phyloP scores from a whole-genome alignment of 1,140 invertebrate species.

The Eriosoma lanigerum region DNA sequence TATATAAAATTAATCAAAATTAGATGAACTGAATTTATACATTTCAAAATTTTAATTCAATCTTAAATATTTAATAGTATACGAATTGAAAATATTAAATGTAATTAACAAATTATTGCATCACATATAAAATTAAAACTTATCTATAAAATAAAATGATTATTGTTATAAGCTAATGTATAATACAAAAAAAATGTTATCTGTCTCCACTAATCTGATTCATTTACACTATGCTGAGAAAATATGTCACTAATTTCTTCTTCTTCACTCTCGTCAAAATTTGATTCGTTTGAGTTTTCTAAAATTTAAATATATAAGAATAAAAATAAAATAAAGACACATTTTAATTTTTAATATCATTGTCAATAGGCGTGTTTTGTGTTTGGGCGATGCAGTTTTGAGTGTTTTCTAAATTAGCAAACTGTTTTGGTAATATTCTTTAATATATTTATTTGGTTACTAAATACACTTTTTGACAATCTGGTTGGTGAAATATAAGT shows the following conservation, averaged over 20 bases:
- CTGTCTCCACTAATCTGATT: conserved; percentile 13
- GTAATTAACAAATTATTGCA: not conserved
- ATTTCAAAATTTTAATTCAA: too few species aligned
- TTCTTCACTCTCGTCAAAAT: conserved; percentile 41
- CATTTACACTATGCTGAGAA: conserved; percentile 43
- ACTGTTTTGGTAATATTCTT: too few species aligned
- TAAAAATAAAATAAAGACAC: too few species aligned
- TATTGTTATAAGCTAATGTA: not conserved
- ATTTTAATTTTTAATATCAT: too few species aligned
- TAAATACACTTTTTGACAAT: too few species aligned
- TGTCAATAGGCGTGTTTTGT: too few species aligned
- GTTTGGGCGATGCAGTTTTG: too few species aligned
- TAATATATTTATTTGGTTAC: too few species aligned
- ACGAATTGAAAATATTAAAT: not conserved
- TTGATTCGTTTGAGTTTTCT: conserved; percentile 50
- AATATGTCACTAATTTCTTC: conserved; percentile 49
- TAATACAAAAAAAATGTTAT: not conserved
- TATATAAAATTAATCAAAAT: not conserved
- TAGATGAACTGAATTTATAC: too few species aligned
- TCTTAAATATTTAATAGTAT: too few species aligned
- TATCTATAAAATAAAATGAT: not conserved
- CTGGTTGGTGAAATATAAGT: too few species aligned
- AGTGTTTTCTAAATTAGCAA: too few species aligned
- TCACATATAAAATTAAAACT: not conserved
- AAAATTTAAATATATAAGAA: conserved; percentile 18